phyloP scores from a whole-genome alignment of 30 jellyfish, hydroid and myxozoan species.

The Aurelia aurita region DNA sequence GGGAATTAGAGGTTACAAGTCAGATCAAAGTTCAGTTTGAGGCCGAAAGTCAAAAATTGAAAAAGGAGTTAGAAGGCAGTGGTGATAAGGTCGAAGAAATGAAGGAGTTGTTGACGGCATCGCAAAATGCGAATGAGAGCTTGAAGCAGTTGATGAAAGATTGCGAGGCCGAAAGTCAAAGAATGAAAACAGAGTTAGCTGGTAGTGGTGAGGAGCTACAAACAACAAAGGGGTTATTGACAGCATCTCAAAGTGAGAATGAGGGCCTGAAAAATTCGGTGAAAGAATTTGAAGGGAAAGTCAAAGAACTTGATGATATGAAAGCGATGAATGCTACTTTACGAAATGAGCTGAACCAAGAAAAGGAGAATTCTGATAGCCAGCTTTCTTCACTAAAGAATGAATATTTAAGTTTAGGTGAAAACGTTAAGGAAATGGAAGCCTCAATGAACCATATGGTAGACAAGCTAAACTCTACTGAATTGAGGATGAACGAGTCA shows the following conservation, averaged over 20 bases:
- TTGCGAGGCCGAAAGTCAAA: neutral
- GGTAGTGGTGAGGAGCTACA: conserved; percentile 1
- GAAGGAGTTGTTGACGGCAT: neutral
- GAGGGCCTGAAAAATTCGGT: neutral
- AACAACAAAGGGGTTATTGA: neutral
- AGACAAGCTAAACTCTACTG: conserved; percentile 50
- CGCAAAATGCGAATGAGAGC: neutral
- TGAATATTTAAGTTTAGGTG: conserved; percentile 4
- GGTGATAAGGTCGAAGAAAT: neutral
- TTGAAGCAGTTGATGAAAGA: neutral
- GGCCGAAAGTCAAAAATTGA: neutral
- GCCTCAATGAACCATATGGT: conserved; percentile 53
- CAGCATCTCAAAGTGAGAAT: neutral
- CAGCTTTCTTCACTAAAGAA: neutral
- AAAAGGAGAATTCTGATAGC: conserved; percentile 9
- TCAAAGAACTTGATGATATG: conserved; percentile 6
- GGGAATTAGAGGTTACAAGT: conserved; percentile 19
- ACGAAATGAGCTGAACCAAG: neutral
- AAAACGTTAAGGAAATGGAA: conserved; percentile 47
- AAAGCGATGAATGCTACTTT: neutral
- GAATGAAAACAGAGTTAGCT: neutral
- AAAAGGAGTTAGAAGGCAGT: neutral
- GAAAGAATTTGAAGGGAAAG: neutral
- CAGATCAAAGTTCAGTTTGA: conserved; percentile 11
- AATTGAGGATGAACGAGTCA: conserved; percentile 47